Percentiles rank a stretch among this genome's conserved stretches.
These are phyloP conservation scores for Aurelia sp. DNA, from an alignment of 30 jellyfish, hydroid and myxozoan species.

Conservation along the genomic window DNA sequence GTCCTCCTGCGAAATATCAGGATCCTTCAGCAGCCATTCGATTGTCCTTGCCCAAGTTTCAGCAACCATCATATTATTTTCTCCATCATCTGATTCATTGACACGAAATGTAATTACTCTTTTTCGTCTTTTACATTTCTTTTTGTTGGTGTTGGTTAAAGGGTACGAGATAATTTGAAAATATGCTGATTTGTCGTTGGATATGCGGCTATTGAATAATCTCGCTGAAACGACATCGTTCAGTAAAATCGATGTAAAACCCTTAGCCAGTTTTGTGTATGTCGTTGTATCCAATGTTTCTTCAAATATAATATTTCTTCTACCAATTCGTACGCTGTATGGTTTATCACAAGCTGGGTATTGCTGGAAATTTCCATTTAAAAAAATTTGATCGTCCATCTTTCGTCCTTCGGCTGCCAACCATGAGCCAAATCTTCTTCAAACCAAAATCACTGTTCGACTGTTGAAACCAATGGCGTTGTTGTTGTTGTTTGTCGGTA, in stretches of 20 bases:
- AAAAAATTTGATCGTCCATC: slow-evolving; percentile 82
- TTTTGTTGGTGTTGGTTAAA: slow-evolving; percentile 32
- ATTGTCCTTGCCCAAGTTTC: slow-evolving; percentile 90
- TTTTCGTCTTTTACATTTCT: slow-evolving; percentile 40
- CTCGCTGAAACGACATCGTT: slow-evolving; percentile 76
- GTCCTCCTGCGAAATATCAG: slow-evolving; percentile 27
- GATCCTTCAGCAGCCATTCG: slow-evolving; percentile 80
- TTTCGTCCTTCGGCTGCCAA: background rate
- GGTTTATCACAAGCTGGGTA: slow-evolving; percentile 60
- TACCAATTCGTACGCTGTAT: slow-evolving; percentile 59
- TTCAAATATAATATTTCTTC: slow-evolving; percentile 60
- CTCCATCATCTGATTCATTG: slow-evolving; percentile 63
- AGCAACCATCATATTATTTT: slow-evolving; percentile 65
- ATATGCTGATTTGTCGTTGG: slow-evolving; percentile 55
- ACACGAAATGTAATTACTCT: slow-evolving; percentile 72
- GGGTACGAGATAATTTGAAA: slow-evolving; percentile 71
- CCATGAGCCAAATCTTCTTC: background rate
- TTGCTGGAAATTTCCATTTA: slow-evolving; percentile 75
- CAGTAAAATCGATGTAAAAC: slow-evolving; percentile 62
- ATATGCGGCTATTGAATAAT: slow-evolving; percentile 60
- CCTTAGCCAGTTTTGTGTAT: slow-evolving; percentile 40
- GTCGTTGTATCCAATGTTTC: slow-evolving; percentile 43
- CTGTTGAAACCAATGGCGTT: too few relatives aligned
- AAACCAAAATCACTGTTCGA: too few relatives aligned
- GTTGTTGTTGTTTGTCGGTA: too few relatives aligned